A percentile compares a stretch with the other conserved stretches of the same genome.
Conservation (phyloP, 2,113 vertebrate species). For the Lophura nycthemera region DNA sequence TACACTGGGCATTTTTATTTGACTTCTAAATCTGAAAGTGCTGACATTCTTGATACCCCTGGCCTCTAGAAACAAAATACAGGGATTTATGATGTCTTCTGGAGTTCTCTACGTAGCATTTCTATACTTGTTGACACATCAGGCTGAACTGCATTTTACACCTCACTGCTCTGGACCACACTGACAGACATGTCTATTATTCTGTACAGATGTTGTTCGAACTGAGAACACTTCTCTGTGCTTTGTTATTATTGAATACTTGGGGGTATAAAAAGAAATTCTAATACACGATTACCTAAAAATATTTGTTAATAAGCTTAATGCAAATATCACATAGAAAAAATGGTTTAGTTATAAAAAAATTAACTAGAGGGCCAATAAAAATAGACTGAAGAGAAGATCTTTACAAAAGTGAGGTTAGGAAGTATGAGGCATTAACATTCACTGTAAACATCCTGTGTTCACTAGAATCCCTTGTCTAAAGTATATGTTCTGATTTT, state of each 20-base stretch:
- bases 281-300: slow-evolving; percentile 72
- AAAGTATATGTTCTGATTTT: slow-evolving; percentile 69
- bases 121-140: background rate
- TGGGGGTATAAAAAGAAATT: slow-evolving; percentile 63
- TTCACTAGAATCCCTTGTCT: slow-evolving; percentile 78
- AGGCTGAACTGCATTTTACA: slow-evolving; percentile 8
- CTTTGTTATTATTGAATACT: slow-evolving; percentile 64
- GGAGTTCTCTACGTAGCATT: background rate
- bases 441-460: slow-evolving; percentile 81
- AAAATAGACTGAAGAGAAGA: slow-evolving; percentile 79
- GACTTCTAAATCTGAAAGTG: slow-evolving; percentile 33
- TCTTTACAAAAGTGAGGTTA: slow-evolving; percentile 83
- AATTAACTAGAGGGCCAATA: slow-evolving; percentile 76
- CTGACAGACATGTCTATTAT: background rate
- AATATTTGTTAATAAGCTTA: slow-evolving; percentile 78
- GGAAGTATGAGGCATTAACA: slow-evolving; percentile 77
- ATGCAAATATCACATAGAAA: slow-evolving; percentile 74
- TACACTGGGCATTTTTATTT: background rate
- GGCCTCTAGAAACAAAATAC: background rate
- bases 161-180: slow-evolving; percentile 21
- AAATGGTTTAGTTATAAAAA: slow-evolving; percentile 77
- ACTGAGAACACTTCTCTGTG: slow-evolving; percentile 42
- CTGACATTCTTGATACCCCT: background rate
- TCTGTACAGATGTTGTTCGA: background rate
- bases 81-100: background rate